These are phyloP conservation scores for Numenius phaeopus DNA, from an alignment of 2,797 vertebrate genomes.

Conservation along the genomic window DNA sequence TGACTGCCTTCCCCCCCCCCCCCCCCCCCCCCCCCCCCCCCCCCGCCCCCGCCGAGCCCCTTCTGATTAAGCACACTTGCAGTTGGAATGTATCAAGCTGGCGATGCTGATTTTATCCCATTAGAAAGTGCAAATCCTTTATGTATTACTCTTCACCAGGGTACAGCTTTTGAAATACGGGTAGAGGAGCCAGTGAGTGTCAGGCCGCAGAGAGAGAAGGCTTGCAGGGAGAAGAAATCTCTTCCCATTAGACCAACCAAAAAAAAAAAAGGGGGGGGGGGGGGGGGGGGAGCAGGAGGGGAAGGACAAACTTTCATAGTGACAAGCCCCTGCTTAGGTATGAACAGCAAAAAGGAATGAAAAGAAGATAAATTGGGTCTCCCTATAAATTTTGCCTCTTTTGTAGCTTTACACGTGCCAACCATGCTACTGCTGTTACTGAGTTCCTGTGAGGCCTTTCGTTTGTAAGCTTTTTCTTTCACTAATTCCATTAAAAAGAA, in stretches of 20 bases:
- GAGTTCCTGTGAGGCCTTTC: not conserved
- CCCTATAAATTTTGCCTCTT: not conserved
- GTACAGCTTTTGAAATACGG: not conserved
- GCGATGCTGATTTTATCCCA: not conserved
- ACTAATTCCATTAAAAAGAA: constrained; percentile 46
- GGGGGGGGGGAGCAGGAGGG: fast-evolving
- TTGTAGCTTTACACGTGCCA: fast-evolving
- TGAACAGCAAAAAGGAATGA: not conserved
- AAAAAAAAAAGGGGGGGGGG: not conserved
- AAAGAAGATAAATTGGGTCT: not conserved
- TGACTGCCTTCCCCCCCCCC: not conserved
- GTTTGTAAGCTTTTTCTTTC: not conserved
- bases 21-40: no score
- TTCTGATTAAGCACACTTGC: not conserved
- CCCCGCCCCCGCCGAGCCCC: not conserved
- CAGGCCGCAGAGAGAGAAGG: not conserved
- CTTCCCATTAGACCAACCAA: not conserved
- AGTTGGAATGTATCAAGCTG: not conserved
- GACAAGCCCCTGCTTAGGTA: not conserved
- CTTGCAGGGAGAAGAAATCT: not conserved
- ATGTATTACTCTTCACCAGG: not conserved
- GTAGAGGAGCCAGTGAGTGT: not conserved
- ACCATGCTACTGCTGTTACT: not conserved
- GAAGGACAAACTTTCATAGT: not conserved
- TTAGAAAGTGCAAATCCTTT: not conserved